Evolutionary conservation across 1,140 invertebrate species (phyloP), one percentile per base, ranked within the genome.

Genomic region (Nasonia longicornis): DNA sequence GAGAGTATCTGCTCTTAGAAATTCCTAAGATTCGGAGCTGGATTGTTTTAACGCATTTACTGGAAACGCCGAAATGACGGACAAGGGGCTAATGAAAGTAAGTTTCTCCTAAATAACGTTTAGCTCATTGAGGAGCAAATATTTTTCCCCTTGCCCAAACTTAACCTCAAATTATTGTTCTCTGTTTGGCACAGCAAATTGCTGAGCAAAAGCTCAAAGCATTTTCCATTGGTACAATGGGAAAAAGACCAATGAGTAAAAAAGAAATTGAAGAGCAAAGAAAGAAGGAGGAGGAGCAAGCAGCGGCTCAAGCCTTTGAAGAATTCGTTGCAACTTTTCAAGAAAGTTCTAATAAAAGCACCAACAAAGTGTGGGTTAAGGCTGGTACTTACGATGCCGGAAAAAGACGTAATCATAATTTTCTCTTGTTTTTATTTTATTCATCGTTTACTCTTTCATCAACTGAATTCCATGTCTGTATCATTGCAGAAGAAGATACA

Each of bases 291-390:
- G 95, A 97, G 88, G 95, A 97, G 87, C 95, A 96, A 89, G 95
- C 95, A 26, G 95, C 95, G 16, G 95, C 95, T 77, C 92, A 94
- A 93, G 97, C 96, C 7, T 98, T 98, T 91, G 95, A 98, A 93
- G 97, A 99, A 90, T 99, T 99, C 94, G 96, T 99, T 29, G 97
- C 97, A 79, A 98, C 97, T 16, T 99, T 99, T 92, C 96, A 98
- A 93, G 96, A 98, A 83, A 93, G 94, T 10, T 94, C 96, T 3
- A 94, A 93, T 87, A 95, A 95, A 87, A 92, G 93, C 8, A 91
- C 92, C 0, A 95, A 94, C 31, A 98, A 98, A 92, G 94, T 98
- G 77, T 99, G 98, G 97, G 96, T 99, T 0, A 98, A 98, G 90
- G 98, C 97, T 71, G 97, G 97, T 70, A 97, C 96, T 2, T 98